Evolutionary conservation across 2,113 vertebrate genomes (phyloP).

Genomic region (Pangasianodon hypophthalmus): DNA sequence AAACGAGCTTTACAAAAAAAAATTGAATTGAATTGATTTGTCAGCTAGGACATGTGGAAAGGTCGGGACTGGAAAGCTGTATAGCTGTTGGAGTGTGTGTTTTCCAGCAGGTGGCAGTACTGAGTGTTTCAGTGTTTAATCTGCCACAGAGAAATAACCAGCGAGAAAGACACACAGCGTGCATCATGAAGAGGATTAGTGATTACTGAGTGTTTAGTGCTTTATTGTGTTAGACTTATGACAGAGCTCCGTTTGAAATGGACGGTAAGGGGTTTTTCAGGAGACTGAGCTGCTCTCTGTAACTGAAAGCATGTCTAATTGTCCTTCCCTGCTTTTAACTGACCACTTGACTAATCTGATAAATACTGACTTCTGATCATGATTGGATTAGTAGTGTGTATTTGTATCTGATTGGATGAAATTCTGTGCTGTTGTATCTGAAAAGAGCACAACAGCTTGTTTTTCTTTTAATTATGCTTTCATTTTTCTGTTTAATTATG

Average conservation of each 20-base stretch:
- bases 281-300: neutral
- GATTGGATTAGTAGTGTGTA: neutral
- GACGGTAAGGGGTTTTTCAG: conserved; percentile 10
- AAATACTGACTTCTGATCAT: neutral
- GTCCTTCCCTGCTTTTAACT: neutral
- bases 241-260: neutral
- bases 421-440: neutral
- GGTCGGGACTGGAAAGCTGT: neutral
- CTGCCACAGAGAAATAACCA: neutral
- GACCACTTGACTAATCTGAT: neutral
- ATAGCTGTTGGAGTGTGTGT: neutral
- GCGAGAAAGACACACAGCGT: neutral
- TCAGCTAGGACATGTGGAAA: neutral
- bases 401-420: neutral
- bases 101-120: conserved; percentile 28
- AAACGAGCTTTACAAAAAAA: too few species aligned
- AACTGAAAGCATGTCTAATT: neutral
- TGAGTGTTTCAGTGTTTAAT: neutral
- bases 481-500: neutral
- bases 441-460: neutral
- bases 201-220: neutral
- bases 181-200: neutral
- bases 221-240: neutral
- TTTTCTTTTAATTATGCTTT: neutral
- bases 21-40: too few species aligned